Evolutionary conservation across 2,888 invertebrate genomes (phyloP).

Genomic region (Panzeria rudis): DNA sequence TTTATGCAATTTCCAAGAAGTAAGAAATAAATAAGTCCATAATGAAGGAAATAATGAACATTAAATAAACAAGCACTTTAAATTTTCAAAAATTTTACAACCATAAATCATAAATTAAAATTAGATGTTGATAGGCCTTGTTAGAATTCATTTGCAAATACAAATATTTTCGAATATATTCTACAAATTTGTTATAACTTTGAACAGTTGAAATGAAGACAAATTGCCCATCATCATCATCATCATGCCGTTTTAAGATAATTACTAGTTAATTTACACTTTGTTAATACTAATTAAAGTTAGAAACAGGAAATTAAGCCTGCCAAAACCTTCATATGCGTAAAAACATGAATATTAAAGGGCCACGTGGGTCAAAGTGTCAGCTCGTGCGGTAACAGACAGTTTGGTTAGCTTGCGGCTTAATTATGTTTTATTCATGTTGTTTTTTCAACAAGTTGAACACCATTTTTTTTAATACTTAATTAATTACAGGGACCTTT

Average conservation of each 20-base stretch:
- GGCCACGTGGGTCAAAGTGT: constrained; percentile 6
- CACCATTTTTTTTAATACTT: neutral
- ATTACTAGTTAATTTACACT: constrained; percentile 40
- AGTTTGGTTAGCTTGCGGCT: neutral
- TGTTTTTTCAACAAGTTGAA: neutral
- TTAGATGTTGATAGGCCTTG: neutral
- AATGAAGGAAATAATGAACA: constrained; percentile 3
- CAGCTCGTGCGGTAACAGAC: constrained; percentile 14
- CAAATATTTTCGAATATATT: neutral
- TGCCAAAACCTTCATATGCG: neutral
- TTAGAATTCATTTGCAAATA: neutral
- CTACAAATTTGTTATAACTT: neutral
- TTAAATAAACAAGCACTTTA: neutral
- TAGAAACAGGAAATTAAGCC: neutral
- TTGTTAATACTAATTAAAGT: constrained; percentile 26
- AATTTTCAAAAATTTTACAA: neutral
- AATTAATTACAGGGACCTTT: neutral
- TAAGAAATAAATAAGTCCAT: neutral
- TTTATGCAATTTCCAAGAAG: neutral
- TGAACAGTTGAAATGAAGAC: neutral
- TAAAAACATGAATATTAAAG: neutral
- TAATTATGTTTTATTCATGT: constrained; percentile 1
- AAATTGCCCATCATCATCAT: neutral
- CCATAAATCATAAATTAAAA: constrained; percentile 11
- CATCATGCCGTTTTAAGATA: neutral